A percentile compares a stretch with the other conserved stretches of the same genome.
phyloP scores from a whole-genome alignment of 2,888 invertebrate species.

The Eupeodes luniger region DNA sequence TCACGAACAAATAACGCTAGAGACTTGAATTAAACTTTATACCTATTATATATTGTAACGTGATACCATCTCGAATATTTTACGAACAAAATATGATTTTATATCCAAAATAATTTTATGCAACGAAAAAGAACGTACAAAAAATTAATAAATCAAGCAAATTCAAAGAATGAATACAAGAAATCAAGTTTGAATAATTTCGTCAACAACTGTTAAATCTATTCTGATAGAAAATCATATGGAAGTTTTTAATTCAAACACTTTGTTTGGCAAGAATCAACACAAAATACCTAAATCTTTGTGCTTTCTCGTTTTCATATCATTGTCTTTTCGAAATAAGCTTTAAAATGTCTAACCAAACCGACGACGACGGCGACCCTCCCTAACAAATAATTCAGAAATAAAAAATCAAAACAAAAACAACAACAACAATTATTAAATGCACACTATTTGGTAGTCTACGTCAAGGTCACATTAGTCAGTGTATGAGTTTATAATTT shows the following conservation, averaged over 20 bases:
- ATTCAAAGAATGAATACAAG: too few species aligned
- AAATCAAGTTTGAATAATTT: not conserved
- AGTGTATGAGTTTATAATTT: constrained; percentile 33
- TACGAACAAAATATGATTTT: too few species aligned
- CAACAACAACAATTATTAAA: constrained; percentile 4
- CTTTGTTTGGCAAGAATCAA: not conserved
- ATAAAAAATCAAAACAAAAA: constrained; percentile 18
- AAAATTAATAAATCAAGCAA: too few species aligned
- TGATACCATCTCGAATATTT: too few species aligned
- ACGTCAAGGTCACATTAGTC: constrained; percentile 64
- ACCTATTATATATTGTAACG: too few species aligned
- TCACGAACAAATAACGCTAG: too few species aligned
- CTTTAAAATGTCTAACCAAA: not conserved
- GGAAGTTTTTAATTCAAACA: constrained; percentile 8
- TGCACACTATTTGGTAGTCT: constrained; percentile 48
- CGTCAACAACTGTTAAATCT: not conserved
- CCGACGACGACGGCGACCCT: constrained; percentile 15
- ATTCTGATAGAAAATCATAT: not conserved
- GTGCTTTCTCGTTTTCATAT: not conserved
- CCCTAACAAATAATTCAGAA: constrained; percentile 28
- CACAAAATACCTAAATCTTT: not conserved
- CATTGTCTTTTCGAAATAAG: not conserved
- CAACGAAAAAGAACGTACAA: too few species aligned
- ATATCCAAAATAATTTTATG: too few species aligned
- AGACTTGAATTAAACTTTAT: too few species aligned